Evolutionary conservation across 2,888 invertebrate species (phyloP), one percentile per base, ranked within the genome.

Genomic region (Pyrocoelia pectoralis): DNA sequence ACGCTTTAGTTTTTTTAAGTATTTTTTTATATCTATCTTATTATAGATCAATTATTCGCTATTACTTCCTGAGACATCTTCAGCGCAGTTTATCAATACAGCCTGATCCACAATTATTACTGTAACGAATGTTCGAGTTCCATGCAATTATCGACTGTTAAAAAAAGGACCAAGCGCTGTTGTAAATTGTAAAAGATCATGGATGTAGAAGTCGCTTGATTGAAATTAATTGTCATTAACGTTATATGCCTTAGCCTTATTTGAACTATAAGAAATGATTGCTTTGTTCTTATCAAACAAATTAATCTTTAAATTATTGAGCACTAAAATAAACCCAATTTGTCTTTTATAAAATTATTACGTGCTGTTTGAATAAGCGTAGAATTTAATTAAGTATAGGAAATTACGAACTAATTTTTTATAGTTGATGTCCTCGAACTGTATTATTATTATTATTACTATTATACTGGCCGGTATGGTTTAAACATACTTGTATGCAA

Each of bases 251-350:
- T 46, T 17, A 46, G n/a, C 46, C 46, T 46, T 46, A 46, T 46
- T 46, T 17, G 10, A 15, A 46, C 46, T 17, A 18, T 2, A 15
- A 46, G 15, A 46, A 46, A 18, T 17, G 18, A 46, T 15, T 46
- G 46, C 17, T 18, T 46, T 46, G 46, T 46, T 46, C 46, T 17
- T 46, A 46, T 46, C 46, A 46, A 46, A 46, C 46, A n/a, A 46
- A 46, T 46, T 46, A 46, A 46, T 46, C 46, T 46, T 46, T n/a
- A 46, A 46, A 46, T 46, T 46, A 46, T 18, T 46, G 17, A 17
- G n/a, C 46, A 17, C 17, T 46, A 17, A 46, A 46, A 18, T 46
- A 15, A 15, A 46, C 15, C 46, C 46, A 46, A 17, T 46, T 46
- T 15, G 46, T 46, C 46, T 46, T 46, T 18, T 10, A 33, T n/a